phyloP scores from a whole-genome alignment of 2,113 vertebrate species.

The Erythrocercus mccallii region DNA sequence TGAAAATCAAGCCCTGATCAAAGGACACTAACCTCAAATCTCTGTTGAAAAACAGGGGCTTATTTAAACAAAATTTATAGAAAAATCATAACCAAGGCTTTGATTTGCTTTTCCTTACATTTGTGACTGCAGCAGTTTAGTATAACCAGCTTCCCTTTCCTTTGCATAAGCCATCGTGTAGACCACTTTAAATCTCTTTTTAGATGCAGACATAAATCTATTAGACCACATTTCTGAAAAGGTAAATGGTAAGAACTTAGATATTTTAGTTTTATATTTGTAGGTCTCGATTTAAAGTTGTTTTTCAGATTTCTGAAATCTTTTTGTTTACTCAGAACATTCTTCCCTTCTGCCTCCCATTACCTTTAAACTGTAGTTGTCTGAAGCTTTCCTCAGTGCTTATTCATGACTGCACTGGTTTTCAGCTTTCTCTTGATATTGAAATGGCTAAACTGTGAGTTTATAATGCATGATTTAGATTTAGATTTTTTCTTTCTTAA shows the following conservation, averaged over 20 bases:
- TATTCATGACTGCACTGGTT: constrained; percentile 68
- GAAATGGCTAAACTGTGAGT: constrained; percentile 74
- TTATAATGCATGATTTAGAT: constrained; percentile 74
- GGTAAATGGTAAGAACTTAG: constrained; percentile 8
- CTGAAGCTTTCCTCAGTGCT: constrained; percentile 63
- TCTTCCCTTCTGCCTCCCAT: constrained; percentile 47
- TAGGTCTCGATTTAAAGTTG: constrained; percentile 52
- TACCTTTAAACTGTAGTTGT: constrained; percentile 65
- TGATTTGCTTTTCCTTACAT: background rate
- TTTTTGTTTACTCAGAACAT: constrained; percentile 54
- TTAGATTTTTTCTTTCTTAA: constrained; percentile 75
- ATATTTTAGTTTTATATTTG: background rate
- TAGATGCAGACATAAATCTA: background rate
- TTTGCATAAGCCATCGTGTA: background rate
- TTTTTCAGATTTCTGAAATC: constrained; percentile 50
- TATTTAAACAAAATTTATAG: background rate
- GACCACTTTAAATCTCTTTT: background rate
- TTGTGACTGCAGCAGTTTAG: background rate
- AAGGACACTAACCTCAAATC: background rate
- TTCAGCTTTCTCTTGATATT: constrained; percentile 73
- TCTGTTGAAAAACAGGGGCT: background rate
- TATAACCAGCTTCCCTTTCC: background rate
- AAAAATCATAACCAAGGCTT: background rate
- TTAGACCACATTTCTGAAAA: background rate
- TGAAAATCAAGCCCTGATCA: background rate